phyloP scores from a whole-genome alignment of 2,888 invertebrate species.

The Apamea crenata region DNA sequence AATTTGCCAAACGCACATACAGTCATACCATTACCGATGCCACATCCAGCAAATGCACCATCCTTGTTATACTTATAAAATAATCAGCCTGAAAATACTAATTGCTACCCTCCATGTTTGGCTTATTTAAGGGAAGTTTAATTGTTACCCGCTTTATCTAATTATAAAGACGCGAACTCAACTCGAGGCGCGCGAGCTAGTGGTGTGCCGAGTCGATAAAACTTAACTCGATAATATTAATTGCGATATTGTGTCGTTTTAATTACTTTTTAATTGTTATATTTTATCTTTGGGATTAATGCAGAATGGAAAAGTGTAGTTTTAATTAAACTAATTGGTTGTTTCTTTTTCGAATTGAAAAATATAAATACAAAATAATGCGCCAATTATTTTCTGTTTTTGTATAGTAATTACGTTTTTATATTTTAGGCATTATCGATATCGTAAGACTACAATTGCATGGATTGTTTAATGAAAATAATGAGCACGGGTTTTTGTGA shows the following conservation, averaged over 20 bases:
- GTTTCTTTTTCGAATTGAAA: slow-evolving; percentile 10
- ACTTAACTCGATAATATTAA: slow-evolving; percentile 69
- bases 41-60: slow-evolving; percentile 49
- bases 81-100: slow-evolving; percentile 87
- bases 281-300: slow-evolving; percentile 36
- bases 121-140: slow-evolving; percentile 90
- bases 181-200: slow-evolving; percentile 72
- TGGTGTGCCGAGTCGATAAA: slow-evolving; percentile 60
- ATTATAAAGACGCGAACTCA: slow-evolving; percentile 87
- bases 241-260: slow-evolving; percentile 32
- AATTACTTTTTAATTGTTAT: slow-evolving; percentile 24
- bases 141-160: slow-evolving; percentile 88
- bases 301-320: slow-evolving; percentile 18
- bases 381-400: slow-evolving; percentile 15
- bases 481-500: not conserved
- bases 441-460: not conserved
- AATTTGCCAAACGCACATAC: not conserved
- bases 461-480: not conserved
- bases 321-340: slow-evolving; percentile 30
- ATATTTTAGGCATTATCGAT: not conserved
- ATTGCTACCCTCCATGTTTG: slow-evolving; percentile 85
- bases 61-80: slow-evolving; percentile 79
- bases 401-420: not conserved
- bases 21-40: not conserved
- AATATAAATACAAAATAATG: slow-evolving; percentile 11